A percentile compares a stretch with the other conserved stretches of the same genome.
Conservation (phyloP, 2,113 vertebrate species). For the Sinocyclocheilus maitianheensis region DNA sequence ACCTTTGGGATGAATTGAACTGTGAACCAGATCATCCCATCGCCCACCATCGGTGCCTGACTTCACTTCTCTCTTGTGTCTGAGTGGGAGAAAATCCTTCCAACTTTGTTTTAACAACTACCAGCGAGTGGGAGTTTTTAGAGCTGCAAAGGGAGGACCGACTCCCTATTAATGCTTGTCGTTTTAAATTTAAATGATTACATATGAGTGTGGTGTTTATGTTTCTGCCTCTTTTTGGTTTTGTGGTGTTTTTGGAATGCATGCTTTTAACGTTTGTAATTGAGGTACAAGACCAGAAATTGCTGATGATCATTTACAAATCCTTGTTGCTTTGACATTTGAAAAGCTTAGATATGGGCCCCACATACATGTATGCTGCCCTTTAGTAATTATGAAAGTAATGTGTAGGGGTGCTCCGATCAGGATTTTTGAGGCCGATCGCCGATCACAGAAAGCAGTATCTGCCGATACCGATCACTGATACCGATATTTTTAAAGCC, state of each 20-base stretch:
- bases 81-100: background rate
- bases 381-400: background rate
- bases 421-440: no score
- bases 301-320: background rate
- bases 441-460: no score
- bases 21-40: background rate
- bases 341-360: background rate
- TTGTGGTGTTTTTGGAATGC: background rate
- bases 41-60: background rate
- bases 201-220: background rate
- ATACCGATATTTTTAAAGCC: no score
- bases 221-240: background rate
- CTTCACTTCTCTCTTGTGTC: background rate
- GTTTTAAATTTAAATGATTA: background rate
- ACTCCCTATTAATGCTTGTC: background rate
- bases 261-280: background rate
- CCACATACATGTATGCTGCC: background rate
- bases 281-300: background rate
- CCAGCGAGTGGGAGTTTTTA: background rate
- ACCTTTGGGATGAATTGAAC: background rate
- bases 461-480: no score
- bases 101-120: background rate
- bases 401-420: background rate
- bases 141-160: background rate
- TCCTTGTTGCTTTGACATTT: background rate